Evolutionary conservation across 1,140 invertebrate species (phyloP).

Genomic region (Anastrepha ludens): DNA sequence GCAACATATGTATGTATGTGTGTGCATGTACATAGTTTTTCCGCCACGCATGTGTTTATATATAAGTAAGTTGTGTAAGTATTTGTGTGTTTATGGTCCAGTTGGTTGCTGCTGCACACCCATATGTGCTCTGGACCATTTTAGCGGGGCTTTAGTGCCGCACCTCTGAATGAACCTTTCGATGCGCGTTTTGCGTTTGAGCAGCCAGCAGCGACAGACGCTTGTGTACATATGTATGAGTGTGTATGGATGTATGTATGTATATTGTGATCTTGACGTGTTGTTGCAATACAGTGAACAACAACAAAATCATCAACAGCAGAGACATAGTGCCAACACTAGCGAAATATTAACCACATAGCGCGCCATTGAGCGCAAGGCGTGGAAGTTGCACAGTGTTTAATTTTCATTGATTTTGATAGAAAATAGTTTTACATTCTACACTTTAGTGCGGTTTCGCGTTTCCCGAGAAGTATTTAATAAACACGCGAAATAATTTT

Average conservation of each 20-base stretch:
- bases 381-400: neutral
- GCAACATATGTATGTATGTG: constrained; percentile 20
- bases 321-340: neutral
- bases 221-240: neutral
- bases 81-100: neutral
- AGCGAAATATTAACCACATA: neutral
- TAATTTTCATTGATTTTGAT: neutral
- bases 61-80: neutral
- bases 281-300: neutral
- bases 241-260: neutral
- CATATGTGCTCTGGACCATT: constrained; percentile 40
- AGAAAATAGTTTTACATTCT: too few relatives aligned
- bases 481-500: too few relatives aligned
- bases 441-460: too few relatives aligned
- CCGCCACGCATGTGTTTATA: neutral
- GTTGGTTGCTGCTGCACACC: neutral
- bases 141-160: constrained; percentile 12
- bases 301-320: neutral
- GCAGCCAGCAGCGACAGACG: neutral
- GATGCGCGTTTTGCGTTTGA: neutral
- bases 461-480: too few relatives aligned
- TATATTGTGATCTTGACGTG: neutral
- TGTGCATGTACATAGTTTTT: neutral
- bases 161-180: constrained; percentile 13
- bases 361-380: neutral